Conservation (phyloP, 2,888 invertebrate species). For the Rhingia rostrata region DNA sequence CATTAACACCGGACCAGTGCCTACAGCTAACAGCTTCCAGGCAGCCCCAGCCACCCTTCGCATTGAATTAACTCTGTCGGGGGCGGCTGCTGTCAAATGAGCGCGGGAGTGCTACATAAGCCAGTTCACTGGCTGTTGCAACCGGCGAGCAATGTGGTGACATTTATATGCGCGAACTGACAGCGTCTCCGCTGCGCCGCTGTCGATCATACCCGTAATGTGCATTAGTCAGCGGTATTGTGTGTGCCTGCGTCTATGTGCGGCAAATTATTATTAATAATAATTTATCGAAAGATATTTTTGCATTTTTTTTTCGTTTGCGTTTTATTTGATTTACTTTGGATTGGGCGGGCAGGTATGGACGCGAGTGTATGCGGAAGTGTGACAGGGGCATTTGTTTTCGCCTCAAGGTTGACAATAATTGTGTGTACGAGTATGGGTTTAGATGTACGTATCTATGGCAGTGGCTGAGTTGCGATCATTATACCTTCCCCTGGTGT, state of each 20-base stretch:
- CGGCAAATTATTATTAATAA: conserved; percentile 60
- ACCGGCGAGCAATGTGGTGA: conserved; percentile 63
- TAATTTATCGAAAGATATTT: conserved; percentile 45
- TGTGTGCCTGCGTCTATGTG: conserved; percentile 35
- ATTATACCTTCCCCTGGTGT: neutral
- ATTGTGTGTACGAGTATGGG: neutral
- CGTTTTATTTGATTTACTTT: conserved; percentile 56
- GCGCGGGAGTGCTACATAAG: conserved; percentile 54
- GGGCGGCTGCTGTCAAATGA: conserved; percentile 26
- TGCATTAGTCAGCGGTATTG: conserved; percentile 54
- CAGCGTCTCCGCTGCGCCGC: conserved; percentile 41
- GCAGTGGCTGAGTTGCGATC: neutral
- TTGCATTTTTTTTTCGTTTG: conserved; percentile 51
- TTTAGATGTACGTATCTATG: neutral
- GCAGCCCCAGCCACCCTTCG: conserved; percentile 59
- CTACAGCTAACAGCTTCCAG: neutral
- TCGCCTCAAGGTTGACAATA: conserved; percentile 65
- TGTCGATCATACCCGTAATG: conserved; percentile 34
- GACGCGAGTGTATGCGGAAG: conserved; percentile 48
- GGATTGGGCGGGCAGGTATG: conserved; percentile 5
- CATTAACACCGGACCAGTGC: conserved; percentile 25
- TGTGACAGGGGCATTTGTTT: conserved; percentile 42
- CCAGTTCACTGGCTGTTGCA: conserved; percentile 12
- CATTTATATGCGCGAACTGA: conserved; percentile 72
- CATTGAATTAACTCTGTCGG: conserved; percentile 64